Evolutionary conservation across 2,888 invertebrate species (phyloP), one percentile per base, ranked within the genome.

Genomic region (Catocala fraxini): DNA sequence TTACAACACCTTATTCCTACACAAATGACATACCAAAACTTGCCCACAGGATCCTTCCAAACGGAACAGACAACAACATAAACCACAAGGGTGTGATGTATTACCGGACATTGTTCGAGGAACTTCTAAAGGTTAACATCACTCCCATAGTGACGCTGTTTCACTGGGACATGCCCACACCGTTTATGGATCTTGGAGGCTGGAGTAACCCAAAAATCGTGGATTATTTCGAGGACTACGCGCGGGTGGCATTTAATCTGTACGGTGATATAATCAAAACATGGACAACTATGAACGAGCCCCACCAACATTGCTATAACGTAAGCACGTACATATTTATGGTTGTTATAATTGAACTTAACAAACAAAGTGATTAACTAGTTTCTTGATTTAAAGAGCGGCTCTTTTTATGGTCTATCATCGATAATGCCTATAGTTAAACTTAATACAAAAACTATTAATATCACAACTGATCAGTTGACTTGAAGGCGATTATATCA

Each of bases 271-370:
- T 96, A 55, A 95, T 97, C 7, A 95, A 95, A 84, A 89, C 94
- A 45, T 97, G 97, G 97, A 96, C 96, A 0, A 97, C 97, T 0
- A 95, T 97, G 71, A 97, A 97, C 78, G 97, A 97, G 79, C 97
- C 97, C 0, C 94, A 93, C 73, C 89, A 94, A 63, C 93, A 95
- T 73, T 95, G 95, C 73, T 86, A 83, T 72, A 88, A 89, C 59
- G 94, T 92, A 77, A 87, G 92, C 87, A 13, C 15, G 9, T n/a
- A 15, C n/a, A 13, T 13, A 46, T 46, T 13, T 13, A 48, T 39
- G 3, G 9, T 7, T 39, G 35, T 39, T 6, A 39, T 39, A 39
- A 39, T 39, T 39, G 35, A 39, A 0, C 6, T 39, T 5, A 9
- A 9, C 35, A 39, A 39, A 39, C 35, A 39, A 39, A 39, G 35